Base-by-base conservation (phyloP, 2,888 invertebrate species). In the Melinaea marsaeus region DNA sequence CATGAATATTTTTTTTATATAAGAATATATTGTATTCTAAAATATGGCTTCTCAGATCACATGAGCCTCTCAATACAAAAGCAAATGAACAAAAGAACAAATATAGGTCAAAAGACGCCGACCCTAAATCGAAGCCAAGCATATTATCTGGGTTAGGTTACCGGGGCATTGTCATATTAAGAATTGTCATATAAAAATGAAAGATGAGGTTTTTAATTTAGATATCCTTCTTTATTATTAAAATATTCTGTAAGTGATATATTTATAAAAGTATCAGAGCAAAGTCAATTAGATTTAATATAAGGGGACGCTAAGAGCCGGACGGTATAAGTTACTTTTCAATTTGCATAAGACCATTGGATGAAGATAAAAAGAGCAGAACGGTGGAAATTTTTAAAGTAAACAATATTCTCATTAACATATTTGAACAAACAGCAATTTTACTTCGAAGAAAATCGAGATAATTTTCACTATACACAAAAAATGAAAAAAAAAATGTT, bases 311-410 rank as follows among this genome's bases (percentile, higher is more conserved):
- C 54, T 37, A 57, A 57, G 65, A 63, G 42, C 56, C 58, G 60
- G 64, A 62, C 59, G 54, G 61, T 60, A 64, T 63, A 67, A 64
- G 66, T 62, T 60, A 57, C 60, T 60, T 65, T 65, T 61, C 58
- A 67, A 67, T 67, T 67, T 67, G 62, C 65, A 67, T 67, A 65
- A 67, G 62, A 63, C 46, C 59, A 62, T 60, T 63, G 58, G 60
- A 60, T 54, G 57, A 55, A 47, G 63, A 65, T 56, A 58, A 55
- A 58, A 58, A 58, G 37, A 55, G 55, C 54, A 5, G 51, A 55
- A 60, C 6, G 47, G 34, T 46, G 34, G 13, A 34, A 58, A n/a
- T n/a, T 33, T 35, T n/a, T 35, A 58, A 58, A 6, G 11, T 35
- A 47, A 13, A 58, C 34, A 47, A 58, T 58, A 54, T 59, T 51